Base-by-base conservation (phyloP, 2,888 invertebrate species). In the Parnassius orleans region DNA sequence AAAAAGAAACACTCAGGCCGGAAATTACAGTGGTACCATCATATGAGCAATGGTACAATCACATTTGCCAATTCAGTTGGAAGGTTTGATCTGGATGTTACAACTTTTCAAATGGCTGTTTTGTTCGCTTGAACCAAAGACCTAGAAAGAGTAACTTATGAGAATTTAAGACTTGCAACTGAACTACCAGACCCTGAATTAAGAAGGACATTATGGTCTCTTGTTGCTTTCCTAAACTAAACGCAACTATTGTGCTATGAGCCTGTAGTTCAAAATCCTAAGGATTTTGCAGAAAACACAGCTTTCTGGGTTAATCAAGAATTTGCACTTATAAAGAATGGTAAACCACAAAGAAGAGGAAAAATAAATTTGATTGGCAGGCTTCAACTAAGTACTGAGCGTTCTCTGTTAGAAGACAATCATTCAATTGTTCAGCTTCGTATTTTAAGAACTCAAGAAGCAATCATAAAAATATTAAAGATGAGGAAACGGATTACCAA, bases 101-200 rank as follows among this genome's bases (percentile, higher is more conserved):
- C 99, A 12, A 99, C 99, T 41, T 99, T 99, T 89, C 99, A 99
- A 94, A 99, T 99, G 99, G 98, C 99, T 48, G 99, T 99, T 14
- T 92, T 99, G 52, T 99, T 99, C 91, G 98, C 98, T 14, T 99
- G 99, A 99, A 99, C 92, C 98, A 99, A 83, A 93, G 99, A 69
- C 98, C 98, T 95, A 72, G 98, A 99, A 77, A 96, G 95, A 86
- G 95, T 99, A 66, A 96, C 97, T n/a, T 98, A 98, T 79, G 99
- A 99, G 89, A 98, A 98, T 90, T 93, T 99, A 64, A 94, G 98
- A 75, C 92, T 99, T 70, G 99, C 99, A 3, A 99, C 99, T 1
- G 99, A 99, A 87, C 92, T 99, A 69, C 99, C 99, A 19, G 95
- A 99, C 90, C 96, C 97, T 10, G 99, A 99, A 87, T 92, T 99